Base-by-base conservation (phyloP, 1,140 invertebrate genomes). In the Olivierus martensii region DNA sequence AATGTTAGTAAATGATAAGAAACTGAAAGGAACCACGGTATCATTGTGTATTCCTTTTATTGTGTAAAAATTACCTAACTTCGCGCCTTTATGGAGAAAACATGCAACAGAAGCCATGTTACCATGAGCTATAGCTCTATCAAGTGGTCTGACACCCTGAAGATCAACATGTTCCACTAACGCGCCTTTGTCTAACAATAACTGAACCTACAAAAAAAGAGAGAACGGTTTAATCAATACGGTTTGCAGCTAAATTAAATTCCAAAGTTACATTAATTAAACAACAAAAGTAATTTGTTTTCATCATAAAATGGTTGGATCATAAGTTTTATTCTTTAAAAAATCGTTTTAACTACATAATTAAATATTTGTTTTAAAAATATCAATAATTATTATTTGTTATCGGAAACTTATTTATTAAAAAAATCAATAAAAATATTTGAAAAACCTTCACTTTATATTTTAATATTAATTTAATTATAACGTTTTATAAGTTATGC, bases 121-220 rank as follows among this genome's bases (percentile, higher is more conserved):
- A 28, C 22, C 22, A 28, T 28, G 22, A 28, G 22, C 22, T 22
- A 97, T 93, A 1, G 93, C 91, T 54, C 91, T 71, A 65, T 97
- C 93, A 44, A 98, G 67, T 0, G 93, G 89, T 52, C 92, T 71
- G 76, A 95, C 84, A n/a, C 91, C 92, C 63, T 87, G 85, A n/a
- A 84, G 75, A 70, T 96, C 92, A 2, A 88, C 84, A 66, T 92
- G 86, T 64, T 96, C 91, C 45, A 95, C 77, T 21, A 86, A 76
- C 0, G 88, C 87, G 19, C 89, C 90, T 61, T 80, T 77, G 51
- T 94, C 90, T 41, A 95, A 71, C 42, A 95, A 66, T 44, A 87
- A 73, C 62, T 91, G 81, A 2, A 72, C 65, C 66, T 67, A 55
- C 46, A 58, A 55, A 15, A 42, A 51, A 39, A 28, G 9, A 46